Evolutionary conservation across 2,888 invertebrate genomes (phyloP), one percentile per base, ranked within the genome.

Genomic region (Agrochola circellaris): DNA sequence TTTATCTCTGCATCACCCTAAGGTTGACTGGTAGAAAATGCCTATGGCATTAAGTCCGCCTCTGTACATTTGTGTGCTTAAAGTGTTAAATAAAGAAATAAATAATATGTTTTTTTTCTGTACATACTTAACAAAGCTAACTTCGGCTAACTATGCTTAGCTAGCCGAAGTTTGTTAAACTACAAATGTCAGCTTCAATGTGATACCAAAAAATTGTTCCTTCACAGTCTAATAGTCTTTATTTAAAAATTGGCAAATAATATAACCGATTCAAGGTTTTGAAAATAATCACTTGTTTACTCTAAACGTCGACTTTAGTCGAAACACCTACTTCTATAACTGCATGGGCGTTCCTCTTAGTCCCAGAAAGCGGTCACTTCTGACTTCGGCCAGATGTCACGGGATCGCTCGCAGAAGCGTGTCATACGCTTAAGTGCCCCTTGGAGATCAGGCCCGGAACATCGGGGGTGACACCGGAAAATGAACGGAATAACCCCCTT

Each of bases 361-460:
- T 48, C 48, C 13, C 38, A 23, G 60, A 70, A 56, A 79, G 71
- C 75, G 88, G 86, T 86, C 81, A 81, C 67, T 62, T 23, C 34
- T 65, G 38, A 51, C 72, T 74, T 13, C 58, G 74, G 66, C n/a
- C 77, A 81, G 68, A 77, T 77, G 81, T 86, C 86, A 79, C 54
- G 65, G n/a, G 65, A 76, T 74, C 64, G 75, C 42, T 75, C 51
- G 67, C n/a, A 75, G 74, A 85, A 75, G 74, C 86, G 65, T 62
- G 72, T 75, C 73, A 77, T 60, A 71, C 74, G 76, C 71, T 74
- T 81, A 84, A 87, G 86, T 86, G 86, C 72, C 42, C 73, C 74
- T 88, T 64, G 58, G 75, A 81, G 76, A 73, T 60, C 66, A 26
- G 60, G 54, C 26, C 38, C 17, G 38, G 66, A 66, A 73, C 62